Conservation (phyloP, 1,140 invertebrate genomes). For the Temnothorax nylanderi region DNA sequence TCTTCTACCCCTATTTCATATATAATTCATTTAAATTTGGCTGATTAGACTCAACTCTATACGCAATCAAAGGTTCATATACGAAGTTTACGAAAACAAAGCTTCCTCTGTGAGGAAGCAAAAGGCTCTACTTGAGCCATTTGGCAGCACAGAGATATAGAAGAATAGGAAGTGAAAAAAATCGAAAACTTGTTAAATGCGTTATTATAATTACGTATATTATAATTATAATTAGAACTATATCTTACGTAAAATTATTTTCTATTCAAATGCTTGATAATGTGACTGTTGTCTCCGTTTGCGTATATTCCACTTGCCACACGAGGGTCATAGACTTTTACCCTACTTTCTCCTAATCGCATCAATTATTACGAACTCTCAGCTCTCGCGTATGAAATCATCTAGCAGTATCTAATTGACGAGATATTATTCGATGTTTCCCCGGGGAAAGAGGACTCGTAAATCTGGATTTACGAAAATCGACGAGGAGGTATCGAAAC, state of each 20-base stretch:
- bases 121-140: no score
- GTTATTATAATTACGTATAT: background rate
- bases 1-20: no score
- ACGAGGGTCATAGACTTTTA: conserved; percentile 51
- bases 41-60: no score
- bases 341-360: conserved; percentile 61
- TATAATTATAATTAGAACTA: background rate
- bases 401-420: conserved; percentile 25
- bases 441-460: background rate
- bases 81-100: no score
- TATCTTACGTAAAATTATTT: background rate
- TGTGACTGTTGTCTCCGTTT: conserved; percentile 12
- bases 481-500: conserved; percentile 30
- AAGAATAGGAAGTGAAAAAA: background rate
- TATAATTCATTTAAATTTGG: no score
- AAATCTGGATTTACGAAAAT: conserved; percentile 45
- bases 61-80: no score
- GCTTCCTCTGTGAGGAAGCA: no score
- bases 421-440: conserved; percentile 19
- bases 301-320: conserved; percentile 28
- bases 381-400: conserved; percentile 43
- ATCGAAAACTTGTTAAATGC: background rate
- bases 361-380: conserved; percentile 56
- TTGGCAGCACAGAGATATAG: background rate
- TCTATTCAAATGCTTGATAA: background rate